phyloP scores from a whole-genome alignment of 92 coral and sea anemone species.

The Montipora capitata region DNA sequence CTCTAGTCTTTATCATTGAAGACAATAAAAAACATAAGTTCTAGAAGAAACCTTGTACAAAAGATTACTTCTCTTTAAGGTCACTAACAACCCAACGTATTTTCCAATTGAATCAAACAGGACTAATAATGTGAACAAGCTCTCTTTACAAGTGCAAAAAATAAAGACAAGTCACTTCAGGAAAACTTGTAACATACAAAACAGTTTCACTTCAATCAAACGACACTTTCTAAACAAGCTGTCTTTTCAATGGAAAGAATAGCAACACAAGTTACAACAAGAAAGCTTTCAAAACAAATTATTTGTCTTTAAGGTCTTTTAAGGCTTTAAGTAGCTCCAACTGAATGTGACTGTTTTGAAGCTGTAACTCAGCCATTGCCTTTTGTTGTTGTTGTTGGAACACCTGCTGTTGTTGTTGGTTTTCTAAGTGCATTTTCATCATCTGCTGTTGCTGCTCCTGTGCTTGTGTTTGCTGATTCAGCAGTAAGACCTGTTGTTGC shows the following conservation, averaged over 20 bases:
- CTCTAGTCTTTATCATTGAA: constrained; percentile 1
- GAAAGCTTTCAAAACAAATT: constrained; percentile 26
- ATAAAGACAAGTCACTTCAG: constrained; percentile 13
- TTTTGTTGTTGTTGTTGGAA: constrained; percentile 46
- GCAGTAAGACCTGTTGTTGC: constrained; percentile 53
- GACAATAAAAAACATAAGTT: constrained; percentile 18
- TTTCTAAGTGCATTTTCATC: constrained; percentile 52
- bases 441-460: constrained; percentile 46
- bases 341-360: constrained; percentile 57
- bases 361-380: constrained; percentile 43
- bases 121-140: constrained; percentile 20
- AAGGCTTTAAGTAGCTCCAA: constrained; percentile 44
- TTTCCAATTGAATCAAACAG: constrained; percentile 36
- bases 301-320: constrained; percentile 43
- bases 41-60: constrained; percentile 28
- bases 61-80: constrained; percentile 48
- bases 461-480: constrained; percentile 56
- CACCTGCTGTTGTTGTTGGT: constrained; percentile 57
- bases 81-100: constrained; percentile 30
- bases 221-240: constrained; percentile 32
- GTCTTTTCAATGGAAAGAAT: constrained; percentile 35
- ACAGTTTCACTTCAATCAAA: constrained; percentile 38
- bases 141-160: constrained; percentile 34
- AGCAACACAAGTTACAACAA: constrained; percentile 21
- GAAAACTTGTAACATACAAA: constrained; percentile 30